phyloP scores from a whole-genome alignment of 1,140 invertebrate genomes.

The Acromyrmex echinatior region DNA sequence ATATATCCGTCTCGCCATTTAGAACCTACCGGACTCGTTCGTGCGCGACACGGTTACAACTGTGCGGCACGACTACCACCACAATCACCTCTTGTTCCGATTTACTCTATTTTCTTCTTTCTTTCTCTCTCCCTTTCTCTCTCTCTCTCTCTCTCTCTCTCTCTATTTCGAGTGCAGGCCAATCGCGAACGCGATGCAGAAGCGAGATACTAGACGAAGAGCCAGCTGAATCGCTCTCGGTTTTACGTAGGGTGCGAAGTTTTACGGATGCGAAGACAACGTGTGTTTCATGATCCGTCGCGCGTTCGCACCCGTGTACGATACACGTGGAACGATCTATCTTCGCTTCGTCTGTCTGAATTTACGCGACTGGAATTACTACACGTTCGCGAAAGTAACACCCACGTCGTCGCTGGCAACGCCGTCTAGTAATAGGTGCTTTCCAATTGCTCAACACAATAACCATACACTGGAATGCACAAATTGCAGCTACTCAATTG shows the following conservation, averaged over 20 bases:
- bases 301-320: constrained; percentile 3
- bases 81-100: constrained; percentile 31
- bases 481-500: too few species aligned
- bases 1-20: constrained; percentile 60
- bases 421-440: neutral
- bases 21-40: constrained; percentile 53
- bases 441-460: too few species aligned
- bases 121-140: neutral
- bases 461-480: too few species aligned
- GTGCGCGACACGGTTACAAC: constrained; percentile 38
- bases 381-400: constrained; percentile 11
- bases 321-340: constrained; percentile 40
- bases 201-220: constrained; percentile 24
- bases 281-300: constrained; percentile 16
- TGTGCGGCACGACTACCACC: constrained; percentile 26
- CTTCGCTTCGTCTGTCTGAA: constrained; percentile 12
- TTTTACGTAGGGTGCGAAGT: constrained; percentile 38
- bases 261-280: constrained; percentile 54
- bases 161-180: neutral
- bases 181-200: neutral
- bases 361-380: constrained; percentile 47
- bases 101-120: neutral
- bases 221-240: constrained; percentile 32
- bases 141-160: neutral
- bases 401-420: too few species aligned